A percentile compares a stretch with the other conserved stretches of the same genome.
Conservation (phyloP, 2,797 vertebrate species). For the Leucoraja ocellata region DNA sequence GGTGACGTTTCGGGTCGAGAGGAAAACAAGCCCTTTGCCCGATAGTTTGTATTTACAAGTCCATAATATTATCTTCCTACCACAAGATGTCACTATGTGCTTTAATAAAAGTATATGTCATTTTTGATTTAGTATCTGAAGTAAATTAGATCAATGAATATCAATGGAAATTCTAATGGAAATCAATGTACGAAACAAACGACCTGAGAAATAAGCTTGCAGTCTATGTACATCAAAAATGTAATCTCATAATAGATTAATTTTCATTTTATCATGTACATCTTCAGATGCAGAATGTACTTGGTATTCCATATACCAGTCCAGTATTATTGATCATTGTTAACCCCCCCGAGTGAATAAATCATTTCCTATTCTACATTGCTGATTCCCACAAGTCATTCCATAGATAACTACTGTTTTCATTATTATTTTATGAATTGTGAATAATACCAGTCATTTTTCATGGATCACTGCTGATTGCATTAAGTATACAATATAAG, state of each 20-base stretch:
- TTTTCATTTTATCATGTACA: background rate
- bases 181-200: background rate
- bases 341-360: background rate
- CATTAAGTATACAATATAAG: too few species aligned
- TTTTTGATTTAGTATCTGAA: background rate
- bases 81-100: slow-evolving; percentile 20
- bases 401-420: too few species aligned
- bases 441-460: too few species aligned
- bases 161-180: too few species aligned
- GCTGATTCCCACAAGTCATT: background rate
- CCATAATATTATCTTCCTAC: background rate
- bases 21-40: background rate
- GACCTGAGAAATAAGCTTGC: background rate
- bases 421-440: too few species aligned
- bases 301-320: background rate
- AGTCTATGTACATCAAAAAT: background rate
- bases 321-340: background rate
- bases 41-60: background rate
- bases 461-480: too few species aligned
- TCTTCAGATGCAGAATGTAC: background rate
- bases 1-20: too few species aligned
- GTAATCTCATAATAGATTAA: background rate
- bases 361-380: background rate
- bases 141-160: background rate
- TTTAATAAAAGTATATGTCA: background rate